These are phyloP conservation scores for Pasiphila rectangulata DNA, from an alignment of 2,888 invertebrate species.

Conservation along the genomic window DNA sequence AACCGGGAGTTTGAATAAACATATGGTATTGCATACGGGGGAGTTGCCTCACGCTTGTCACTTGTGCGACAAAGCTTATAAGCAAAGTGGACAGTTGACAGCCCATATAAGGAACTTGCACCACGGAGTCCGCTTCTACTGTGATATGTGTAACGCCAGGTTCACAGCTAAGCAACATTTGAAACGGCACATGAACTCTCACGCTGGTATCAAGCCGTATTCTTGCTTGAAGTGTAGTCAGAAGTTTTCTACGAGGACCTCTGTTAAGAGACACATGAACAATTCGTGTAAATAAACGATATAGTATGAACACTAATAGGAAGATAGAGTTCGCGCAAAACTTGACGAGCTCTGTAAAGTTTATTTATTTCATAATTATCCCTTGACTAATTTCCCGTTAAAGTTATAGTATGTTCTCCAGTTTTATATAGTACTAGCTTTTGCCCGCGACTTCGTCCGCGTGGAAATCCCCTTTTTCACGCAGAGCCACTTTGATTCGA, in stretches of 20 bases:
- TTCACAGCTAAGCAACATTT: constrained; percentile 3
- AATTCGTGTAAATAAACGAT: constrained; percentile 9
- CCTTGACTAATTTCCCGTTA: too few species aligned
- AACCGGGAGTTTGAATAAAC: not conserved
- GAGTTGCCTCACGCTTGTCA: not conserved
- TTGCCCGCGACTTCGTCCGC: too few species aligned
- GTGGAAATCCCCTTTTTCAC: too few species aligned
- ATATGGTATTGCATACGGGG: constrained; percentile 4
- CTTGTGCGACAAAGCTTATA: constrained; percentile 1
- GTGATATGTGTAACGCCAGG: not conserved
- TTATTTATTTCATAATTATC: too few species aligned
- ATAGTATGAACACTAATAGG: not conserved
- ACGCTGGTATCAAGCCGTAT: constrained; percentile 6
- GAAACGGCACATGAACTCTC: constrained; percentile 4
- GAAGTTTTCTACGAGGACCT: not conserved
- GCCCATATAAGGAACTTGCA: constrained; percentile 1
- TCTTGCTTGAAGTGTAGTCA: constrained; percentile 1
- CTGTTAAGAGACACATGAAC: constrained; percentile 3
- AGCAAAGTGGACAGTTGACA: constrained; percentile 3
- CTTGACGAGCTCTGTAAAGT: not conserved
- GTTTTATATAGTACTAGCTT: too few species aligned
- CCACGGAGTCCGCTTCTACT: not conserved
- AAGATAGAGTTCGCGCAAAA: too few species aligned
- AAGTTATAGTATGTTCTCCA: too few species aligned
- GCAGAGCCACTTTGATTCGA: too few species aligned